Evolutionary conservation across 2,888 invertebrate species (phyloP), one percentile per base, ranked within the genome.

Genomic region (Acrobasis consociella): DNA sequence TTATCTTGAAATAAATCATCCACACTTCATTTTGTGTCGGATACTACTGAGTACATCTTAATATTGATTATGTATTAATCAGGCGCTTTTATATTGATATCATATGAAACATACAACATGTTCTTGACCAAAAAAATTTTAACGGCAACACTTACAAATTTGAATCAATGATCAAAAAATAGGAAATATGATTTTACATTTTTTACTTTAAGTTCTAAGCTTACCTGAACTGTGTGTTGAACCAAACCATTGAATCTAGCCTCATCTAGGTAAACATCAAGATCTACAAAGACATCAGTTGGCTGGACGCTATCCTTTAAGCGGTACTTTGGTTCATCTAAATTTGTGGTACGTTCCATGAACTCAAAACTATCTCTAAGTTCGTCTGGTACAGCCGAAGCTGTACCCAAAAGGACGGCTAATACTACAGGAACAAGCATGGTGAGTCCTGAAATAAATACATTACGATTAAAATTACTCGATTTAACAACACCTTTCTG

Each of bases 291-390:
- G 11, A 86, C 64, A 5, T 75, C 62, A 1, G 67, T 75, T 1
- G 92, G 92, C 62, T 85, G 79, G 7, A 92, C 86, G 10, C 64
- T 73, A 46, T 86, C 81, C 1, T 61, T 67, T 0, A 92, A 73
- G 17, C 92, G 81, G 73, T 91, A 92, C 7, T 73, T 75, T 0
- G 87, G 83, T 1, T 85, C 76, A 39, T 75, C 89, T 55, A 88
- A 22, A 66, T 89, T 91, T 1, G 87, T 82, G 22, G 66, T 72
- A 50, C 76, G 80, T 15, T 79, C 77, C 9, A 81, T 42, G 58
- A 81, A 76, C 71, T 89, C 90, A n/a, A 90, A 79, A 64, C 80
- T 81, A 0, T 85, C 78, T 51, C 80, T 78, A 42, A 83, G 66
- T 1, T 81, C 80, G 11, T 65, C 66, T 0, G 89, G 91, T 13